These are phyloP conservation scores for Plutomurus gul DNA, from an alignment of 1,140 invertebrate genomes.

Conservation along the genomic window DNA sequence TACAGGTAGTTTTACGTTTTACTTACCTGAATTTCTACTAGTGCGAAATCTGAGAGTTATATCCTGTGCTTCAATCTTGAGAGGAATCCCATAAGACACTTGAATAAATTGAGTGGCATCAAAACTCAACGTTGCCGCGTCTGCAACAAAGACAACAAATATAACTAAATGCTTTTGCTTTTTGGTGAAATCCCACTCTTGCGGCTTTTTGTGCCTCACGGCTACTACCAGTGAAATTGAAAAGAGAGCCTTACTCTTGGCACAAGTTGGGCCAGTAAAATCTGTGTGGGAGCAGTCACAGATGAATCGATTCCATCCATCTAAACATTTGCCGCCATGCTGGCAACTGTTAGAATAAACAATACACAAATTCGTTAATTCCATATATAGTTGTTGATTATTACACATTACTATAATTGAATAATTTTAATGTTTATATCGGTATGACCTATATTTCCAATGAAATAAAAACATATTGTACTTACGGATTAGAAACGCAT, in stretches of 20 bases:
- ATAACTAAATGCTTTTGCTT: background rate
- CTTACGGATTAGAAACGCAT: slow-evolving; percentile 47
- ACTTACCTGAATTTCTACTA: slow-evolving; percentile 63
- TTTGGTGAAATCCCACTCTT: background rate
- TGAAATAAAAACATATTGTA: no score
- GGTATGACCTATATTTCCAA: no score
- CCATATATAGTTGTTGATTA: background rate
- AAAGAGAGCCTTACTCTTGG: slow-evolving; percentile 68
- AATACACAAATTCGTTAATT: slow-evolving; percentile 76
- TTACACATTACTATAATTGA: background rate
- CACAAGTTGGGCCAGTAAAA: slow-evolving; percentile 89
- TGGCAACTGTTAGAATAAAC: slow-evolving; percentile 90
- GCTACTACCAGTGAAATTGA: background rate
- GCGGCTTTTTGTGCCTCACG: background rate
- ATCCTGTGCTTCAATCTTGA: slow-evolving; percentile 88
- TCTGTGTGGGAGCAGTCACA: slow-evolving; percentile 92
- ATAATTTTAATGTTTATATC: no score
- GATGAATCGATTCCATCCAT: slow-evolving; percentile 95
- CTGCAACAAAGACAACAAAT: slow-evolving; percentile 60
- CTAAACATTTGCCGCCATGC: slow-evolving; percentile 84
- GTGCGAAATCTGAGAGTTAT: slow-evolving; percentile 86
- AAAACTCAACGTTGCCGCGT: slow-evolving; percentile 82
- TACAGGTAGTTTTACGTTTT: background rate
- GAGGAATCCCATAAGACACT: slow-evolving; percentile 76
- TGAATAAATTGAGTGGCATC: slow-evolving; percentile 87